Percentiles rank a stretch among this genome's conserved stretches.
Conservation (phyloP, 2,797 vertebrate species). For the Leontocebus nigricollis region DNA sequence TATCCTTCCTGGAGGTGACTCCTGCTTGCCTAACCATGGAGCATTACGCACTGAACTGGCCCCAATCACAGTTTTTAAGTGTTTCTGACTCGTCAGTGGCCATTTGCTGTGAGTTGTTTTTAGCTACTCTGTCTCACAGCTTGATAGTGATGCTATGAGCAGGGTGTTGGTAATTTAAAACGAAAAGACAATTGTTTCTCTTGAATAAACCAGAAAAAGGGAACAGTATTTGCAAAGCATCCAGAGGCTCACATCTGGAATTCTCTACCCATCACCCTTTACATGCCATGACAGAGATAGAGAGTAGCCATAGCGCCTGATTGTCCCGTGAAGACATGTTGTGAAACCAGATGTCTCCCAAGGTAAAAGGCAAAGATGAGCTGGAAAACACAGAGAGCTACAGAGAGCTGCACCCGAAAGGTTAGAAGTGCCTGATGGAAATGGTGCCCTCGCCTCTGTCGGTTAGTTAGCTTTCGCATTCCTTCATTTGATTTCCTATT, state of each 20-base stretch:
- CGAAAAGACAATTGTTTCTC: background rate
- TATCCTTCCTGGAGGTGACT: slow-evolving; percentile 21
- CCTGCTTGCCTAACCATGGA: background rate
- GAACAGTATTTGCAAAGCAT: background rate
- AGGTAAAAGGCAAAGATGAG: background rate
- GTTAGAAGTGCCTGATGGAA: background rate
- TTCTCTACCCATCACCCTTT: background rate
- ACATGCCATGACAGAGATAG: background rate
- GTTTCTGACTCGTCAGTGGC: slow-evolving; percentile 13
- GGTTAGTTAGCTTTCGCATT: background rate
- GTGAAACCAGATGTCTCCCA: background rate
- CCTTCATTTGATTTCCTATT: background rate
- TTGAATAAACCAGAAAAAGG: background rate
- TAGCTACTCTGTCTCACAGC: slow-evolving; percentile 14
- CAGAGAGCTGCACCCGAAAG: background rate
- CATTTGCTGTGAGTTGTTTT: slow-evolving; percentile 29
- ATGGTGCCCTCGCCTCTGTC: background rate
- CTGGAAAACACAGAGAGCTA: background rate
- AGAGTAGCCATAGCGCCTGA: background rate
- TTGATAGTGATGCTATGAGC: background rate
- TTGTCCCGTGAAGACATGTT: background rate
- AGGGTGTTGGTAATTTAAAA: slow-evolving; percentile 1
- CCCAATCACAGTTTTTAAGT: background rate
- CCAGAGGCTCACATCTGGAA: background rate
- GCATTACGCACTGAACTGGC: background rate